Evolutionary conservation across 1,140 invertebrate species (phyloP).

Genomic region (Venturia canescens): DNA sequence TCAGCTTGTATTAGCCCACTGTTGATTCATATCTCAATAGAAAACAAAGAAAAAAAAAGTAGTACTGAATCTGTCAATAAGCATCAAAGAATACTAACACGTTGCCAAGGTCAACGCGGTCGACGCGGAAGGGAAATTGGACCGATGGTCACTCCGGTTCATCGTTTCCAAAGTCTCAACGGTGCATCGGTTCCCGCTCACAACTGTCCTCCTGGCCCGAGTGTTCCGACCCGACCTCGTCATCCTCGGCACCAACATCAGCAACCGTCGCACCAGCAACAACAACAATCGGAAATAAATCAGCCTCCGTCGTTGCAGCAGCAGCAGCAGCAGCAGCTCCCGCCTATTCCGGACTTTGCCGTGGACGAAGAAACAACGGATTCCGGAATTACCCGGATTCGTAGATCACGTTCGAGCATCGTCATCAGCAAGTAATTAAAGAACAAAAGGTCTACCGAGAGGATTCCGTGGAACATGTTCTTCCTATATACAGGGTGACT

Average conservation of each 20-base stretch:
- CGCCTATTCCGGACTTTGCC: neutral
- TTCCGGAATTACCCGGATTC: neutral
- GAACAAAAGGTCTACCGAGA: conserved; percentile 65
- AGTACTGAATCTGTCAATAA: neutral
- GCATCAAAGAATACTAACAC: neutral
- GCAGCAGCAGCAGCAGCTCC: no score
- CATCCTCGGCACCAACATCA: conserved; percentile 24
- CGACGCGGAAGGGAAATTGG: conserved; percentile 59
- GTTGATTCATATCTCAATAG: no score
- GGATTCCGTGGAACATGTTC: conserved; percentile 70
- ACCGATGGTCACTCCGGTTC: conserved; percentile 83
- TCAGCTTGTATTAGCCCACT: no score
- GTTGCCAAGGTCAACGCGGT: conserved; percentile 58
- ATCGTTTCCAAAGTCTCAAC: conserved; percentile 81
- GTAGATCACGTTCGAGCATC: conserved; percentile 58
- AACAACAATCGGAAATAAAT: neutral
- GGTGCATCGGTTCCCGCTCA: conserved; percentile 57
- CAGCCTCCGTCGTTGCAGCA: neutral
- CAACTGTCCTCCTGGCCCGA: conserved; percentile 12
- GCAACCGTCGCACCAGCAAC: neutral
- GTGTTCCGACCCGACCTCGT: conserved; percentile 11
- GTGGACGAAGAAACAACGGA: neutral
- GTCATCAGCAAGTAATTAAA: conserved; percentile 68
- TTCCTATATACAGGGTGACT: conserved; percentile 71
- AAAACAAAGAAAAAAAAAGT: neutral